Percentiles rank a stretch among this genome's conserved stretches.
Evolutionary conservation across 2,888 invertebrate genomes (phyloP).

Genomic region (Miltochrista miniata): DNA sequence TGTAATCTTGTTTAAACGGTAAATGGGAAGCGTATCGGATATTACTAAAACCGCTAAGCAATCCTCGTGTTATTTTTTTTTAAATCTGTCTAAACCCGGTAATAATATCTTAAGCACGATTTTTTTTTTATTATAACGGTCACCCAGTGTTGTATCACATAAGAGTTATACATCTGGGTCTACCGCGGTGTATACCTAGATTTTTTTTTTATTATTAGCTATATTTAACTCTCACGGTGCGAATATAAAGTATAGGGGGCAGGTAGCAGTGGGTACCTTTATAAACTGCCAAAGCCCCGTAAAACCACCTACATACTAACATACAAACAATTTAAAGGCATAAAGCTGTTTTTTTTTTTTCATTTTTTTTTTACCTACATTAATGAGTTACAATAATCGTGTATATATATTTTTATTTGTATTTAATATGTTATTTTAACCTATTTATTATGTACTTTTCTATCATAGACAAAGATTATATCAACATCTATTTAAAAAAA

Average conservation of each 20-base stretch:
- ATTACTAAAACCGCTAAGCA: conserved; percentile 66
- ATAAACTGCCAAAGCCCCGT: conserved; percentile 62
- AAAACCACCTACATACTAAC: conserved; percentile 70
- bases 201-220: conserved; percentile 65
- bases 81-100: conserved; percentile 62
- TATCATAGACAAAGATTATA: conserved; percentile 80
- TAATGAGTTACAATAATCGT: conserved; percentile 78
- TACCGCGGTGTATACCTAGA: conserved; percentile 53
- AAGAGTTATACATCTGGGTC: conserved; percentile 44
- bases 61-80: conserved; percentile 53
- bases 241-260: conserved; percentile 64
- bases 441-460: conserved; percentile 80
- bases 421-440: conserved; percentile 72
- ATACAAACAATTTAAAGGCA: conserved; percentile 80
- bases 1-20: conserved; percentile 14
- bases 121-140: conserved; percentile 60
- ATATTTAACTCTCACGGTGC: conserved; percentile 77
- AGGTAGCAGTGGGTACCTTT: conserved; percentile 63
- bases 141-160: conserved; percentile 41
- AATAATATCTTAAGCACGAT: conserved; percentile 71
- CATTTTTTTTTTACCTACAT: conserved; percentile 71
- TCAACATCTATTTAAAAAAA: conserved; percentile 72
- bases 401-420: conserved; percentile 84
- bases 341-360: conserved; percentile 75
- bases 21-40: conserved; percentile 64